These are phyloP conservation scores for Callopanchax toddi DNA, from an alignment of 2,113 vertebrate species.

Conservation along the genomic window DNA sequence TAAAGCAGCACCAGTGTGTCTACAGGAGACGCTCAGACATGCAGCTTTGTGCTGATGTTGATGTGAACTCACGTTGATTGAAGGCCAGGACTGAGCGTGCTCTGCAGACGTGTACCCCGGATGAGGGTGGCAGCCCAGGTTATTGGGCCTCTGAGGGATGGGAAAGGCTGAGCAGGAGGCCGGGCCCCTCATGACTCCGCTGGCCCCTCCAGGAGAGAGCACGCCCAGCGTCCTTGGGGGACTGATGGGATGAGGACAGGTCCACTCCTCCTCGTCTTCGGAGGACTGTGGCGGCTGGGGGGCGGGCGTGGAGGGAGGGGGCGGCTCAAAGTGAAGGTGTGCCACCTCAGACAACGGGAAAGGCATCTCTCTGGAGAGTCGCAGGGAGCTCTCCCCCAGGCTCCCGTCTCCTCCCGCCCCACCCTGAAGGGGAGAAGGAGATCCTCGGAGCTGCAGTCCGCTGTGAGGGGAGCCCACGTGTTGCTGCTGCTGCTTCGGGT, in stretches of 20 bases:
- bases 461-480: constrained; percentile 56
- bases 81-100: constrained; percentile 98
- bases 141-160: constrained; percentile 81
- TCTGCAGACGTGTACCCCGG: constrained; percentile 83
- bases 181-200: constrained; percentile 85
- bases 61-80: constrained; percentile 90
- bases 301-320: constrained; percentile 66
- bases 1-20: too few relatives aligned
- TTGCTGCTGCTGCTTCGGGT: constrained; percentile 78
- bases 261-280: constrained; percentile 95
- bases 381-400: constrained; percentile 71
- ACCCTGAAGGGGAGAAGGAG: constrained; percentile 58
- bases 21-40: too few relatives aligned
- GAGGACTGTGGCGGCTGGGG: constrained; percentile 85
- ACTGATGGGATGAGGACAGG: constrained; percentile 86
- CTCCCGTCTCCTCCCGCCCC: constrained; percentile 69
- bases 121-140: constrained; percentile 82
- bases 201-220: constrained; percentile 79
- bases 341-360: constrained; percentile 91
- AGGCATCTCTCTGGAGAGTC: constrained; percentile 84
- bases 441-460: constrained; percentile 66
- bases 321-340: constrained; percentile 86
- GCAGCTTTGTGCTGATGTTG: neutral
- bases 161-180: constrained; percentile 93
- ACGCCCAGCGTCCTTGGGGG: constrained; percentile 83